Conservation (phyloP, 2,797 vertebrate species). For the Sebastes alutus region DNA sequence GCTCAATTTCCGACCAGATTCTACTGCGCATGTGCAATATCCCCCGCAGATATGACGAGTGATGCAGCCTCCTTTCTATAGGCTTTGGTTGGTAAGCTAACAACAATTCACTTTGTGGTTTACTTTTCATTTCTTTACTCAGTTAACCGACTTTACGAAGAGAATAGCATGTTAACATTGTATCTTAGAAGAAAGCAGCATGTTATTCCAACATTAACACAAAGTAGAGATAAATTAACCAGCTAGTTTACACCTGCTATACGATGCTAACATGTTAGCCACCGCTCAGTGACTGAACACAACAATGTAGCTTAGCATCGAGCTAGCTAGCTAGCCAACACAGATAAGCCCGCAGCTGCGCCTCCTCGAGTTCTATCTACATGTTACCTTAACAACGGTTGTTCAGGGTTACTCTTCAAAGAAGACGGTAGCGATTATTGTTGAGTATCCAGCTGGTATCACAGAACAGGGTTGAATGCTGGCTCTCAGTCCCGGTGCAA, state of each 20-base stretch:
- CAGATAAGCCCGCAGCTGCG: neutral
- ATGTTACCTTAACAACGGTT: neutral
- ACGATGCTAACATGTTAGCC: slow-evolving; percentile 61
- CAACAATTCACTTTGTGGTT: slow-evolving; percentile 15
- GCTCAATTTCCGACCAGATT: no score
- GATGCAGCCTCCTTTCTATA: no score
- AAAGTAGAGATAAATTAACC: neutral
- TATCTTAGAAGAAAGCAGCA: fast-evolving
- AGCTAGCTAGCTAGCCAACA: slow-evolving; percentile 3
- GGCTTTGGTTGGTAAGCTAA: slow-evolving; percentile 24
- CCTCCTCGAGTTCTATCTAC: neutral
- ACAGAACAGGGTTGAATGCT: neutral
- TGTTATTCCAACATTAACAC: neutral
- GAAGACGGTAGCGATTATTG: neutral
- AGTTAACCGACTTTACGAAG: neutral
- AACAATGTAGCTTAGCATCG: slow-evolving; percentile 63
- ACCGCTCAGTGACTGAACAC: slow-evolving; percentile 7
- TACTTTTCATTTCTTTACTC: neutral
- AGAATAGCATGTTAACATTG: fast-evolving
- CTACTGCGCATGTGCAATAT: no score
- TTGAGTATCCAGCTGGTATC: neutral
- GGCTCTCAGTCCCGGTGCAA: slow-evolving; percentile 26
- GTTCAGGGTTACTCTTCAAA: slow-evolving; percentile 8
- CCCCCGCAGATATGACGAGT: no score
- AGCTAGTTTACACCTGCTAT: slow-evolving; percentile 39